These are phyloP conservation scores for Disparrhopalites patrizii DNA, from an alignment of 2,888 invertebrate genomes.

Conservation along the genomic window DNA sequence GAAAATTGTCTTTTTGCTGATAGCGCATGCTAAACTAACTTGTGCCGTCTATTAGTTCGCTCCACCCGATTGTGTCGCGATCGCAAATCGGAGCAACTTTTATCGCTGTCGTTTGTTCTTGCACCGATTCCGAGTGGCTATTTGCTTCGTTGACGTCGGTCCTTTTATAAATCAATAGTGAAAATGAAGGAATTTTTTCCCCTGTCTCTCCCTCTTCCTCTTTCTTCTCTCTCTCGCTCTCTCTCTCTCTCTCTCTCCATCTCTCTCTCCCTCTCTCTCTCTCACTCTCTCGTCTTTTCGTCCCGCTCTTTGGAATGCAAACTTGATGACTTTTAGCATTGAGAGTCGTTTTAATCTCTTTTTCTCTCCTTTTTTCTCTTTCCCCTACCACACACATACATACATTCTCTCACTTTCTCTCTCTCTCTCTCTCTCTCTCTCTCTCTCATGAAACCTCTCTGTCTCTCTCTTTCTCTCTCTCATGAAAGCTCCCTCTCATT, in stretches of 20 bases:
- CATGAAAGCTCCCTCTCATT: conserved; percentile 25
- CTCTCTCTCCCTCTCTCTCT: too few species aligned
- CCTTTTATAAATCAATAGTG: conserved; percentile 49
- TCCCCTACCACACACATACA: conserved; percentile 1
- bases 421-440: conserved; percentile 23
- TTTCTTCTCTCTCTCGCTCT: too few species aligned
- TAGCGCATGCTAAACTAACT: conserved; percentile 49
- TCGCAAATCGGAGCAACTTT: conserved; percentile 49
- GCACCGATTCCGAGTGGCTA: conserved; percentile 48
- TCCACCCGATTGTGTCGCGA: conserved; percentile 49
- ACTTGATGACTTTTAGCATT: conserved; percentile 42
- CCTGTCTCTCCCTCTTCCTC: conserved; percentile 39
- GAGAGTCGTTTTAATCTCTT: conserved; percentile 20
- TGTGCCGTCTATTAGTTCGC: conserved; percentile 49
- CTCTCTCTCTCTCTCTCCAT: too few species aligned
- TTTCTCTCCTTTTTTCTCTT: background rate
- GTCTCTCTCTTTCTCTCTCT: too few species aligned
- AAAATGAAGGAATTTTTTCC: conserved; percentile 49
- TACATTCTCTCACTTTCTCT: conserved; percentile 1
- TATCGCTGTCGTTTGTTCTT: conserved; percentile 49
- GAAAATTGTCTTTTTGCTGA: conserved; percentile 48
- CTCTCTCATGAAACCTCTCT: conserved; percentile 21
- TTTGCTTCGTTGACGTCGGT: conserved; percentile 48
- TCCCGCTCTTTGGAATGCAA: conserved; percentile 39
- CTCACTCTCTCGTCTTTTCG: too few species aligned